Evolutionary conservation across 2,797 vertebrate species (phyloP).

Genomic region (Meda fulgida): DNA sequence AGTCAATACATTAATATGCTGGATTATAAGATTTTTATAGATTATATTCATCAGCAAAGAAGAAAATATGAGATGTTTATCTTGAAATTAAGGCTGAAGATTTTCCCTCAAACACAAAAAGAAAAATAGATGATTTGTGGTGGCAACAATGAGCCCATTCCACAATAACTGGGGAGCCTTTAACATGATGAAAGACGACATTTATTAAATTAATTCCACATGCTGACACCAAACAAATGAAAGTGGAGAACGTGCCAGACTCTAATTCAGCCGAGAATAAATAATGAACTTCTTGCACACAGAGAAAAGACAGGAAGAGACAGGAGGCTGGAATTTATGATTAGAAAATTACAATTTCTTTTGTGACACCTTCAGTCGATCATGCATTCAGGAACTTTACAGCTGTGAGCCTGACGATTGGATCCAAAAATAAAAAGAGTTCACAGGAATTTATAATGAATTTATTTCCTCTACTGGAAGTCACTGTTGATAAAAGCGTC

Average conservation of each 20-base stretch:
- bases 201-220: constrained; percentile 65
- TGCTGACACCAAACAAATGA: constrained; percentile 62
- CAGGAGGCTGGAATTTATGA: constrained; percentile 21
- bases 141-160: constrained; percentile 52
- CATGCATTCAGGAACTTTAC: not conserved
- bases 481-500: not conserved
- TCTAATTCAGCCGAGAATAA: constrained; percentile 59
- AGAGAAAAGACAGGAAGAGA: constrained; percentile 47
- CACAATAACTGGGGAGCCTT: constrained; percentile 43
- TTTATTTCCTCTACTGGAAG: not conserved
- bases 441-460: not conserved
- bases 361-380: constrained; percentile 7
- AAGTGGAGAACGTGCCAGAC: constrained; percentile 56
- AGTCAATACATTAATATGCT: not conserved
- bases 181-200: constrained; percentile 62
- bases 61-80: not conserved
- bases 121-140: constrained; percentile 29
- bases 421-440: constrained; percentile 8
- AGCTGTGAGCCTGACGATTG: not conserved
- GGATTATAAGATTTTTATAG: constrained; percentile 9
- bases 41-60: not conserved
- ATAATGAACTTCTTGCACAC: constrained; percentile 64
- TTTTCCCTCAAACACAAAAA: constrained; percentile 3
- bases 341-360: constrained; percentile 20
- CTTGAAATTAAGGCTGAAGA: not conserved